Base-by-base conservation (phyloP, 2,888 invertebrate species). In the Cordilura impudica region DNA sequence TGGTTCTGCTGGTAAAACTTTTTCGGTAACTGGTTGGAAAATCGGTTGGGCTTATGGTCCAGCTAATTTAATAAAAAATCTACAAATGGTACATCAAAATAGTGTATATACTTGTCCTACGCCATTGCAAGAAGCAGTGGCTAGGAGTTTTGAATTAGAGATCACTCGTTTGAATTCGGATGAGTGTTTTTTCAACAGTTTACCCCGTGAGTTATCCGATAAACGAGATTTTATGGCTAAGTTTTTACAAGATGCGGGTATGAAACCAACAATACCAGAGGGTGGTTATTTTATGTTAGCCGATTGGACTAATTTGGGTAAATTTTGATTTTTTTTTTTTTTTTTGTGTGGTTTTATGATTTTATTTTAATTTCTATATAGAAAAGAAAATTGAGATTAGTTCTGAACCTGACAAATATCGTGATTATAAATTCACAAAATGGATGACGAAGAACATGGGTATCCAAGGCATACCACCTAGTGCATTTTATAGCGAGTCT, bases 201-300 rank as follows among this genome's bases (percentile, higher is more conserved):
- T 99, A 70, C 92, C 96, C 0, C 90, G 90, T 4, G 95, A 97
- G 85, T 90, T 98, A 54, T 88, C 93, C 71, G 91, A 92, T 0
- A 98, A 98, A 88, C 90, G 97, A 31, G 95, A 98, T 88, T 94
- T 91, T 84, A 93, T 97, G 91, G 93, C 93, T 0, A 93, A 94
- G 84, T 93, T 95, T 78, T 90, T 97, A 21, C 88, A 85, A 3
- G 94, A 96, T 10, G 94, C 94, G 67, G 98, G 97, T 0, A 96
- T 99, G 94, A 93, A 93, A 43, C 97, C 98, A 0, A 96, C 96
- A 0, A 91, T 98, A 70, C 99, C 99, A 0, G 97, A 99, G 84
- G 98, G 97, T 2, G 99, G 99, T 0, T 99, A 98, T 90, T 99
- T 99, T 87, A 95, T 99, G 92, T 89, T 99, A 63, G 98, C 98